phyloP scores from a whole-genome alignment of 1,140 invertebrate species.

The Aphidius gifuensis region DNA sequence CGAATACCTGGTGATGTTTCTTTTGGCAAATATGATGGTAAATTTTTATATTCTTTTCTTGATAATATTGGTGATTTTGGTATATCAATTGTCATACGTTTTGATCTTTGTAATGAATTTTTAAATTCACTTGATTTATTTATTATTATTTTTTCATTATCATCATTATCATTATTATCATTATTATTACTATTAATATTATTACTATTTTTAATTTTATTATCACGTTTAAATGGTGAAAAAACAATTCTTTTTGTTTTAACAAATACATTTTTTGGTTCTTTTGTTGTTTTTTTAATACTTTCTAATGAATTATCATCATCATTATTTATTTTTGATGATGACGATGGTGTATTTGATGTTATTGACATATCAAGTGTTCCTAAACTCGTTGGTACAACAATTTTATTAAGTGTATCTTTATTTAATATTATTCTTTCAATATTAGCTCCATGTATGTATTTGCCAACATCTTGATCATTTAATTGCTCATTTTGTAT shows the following conservation, averaged over 20 bases:
- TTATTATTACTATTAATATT: too few species aligned
- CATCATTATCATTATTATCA: too few species aligned
- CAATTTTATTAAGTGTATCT: slow-evolving; percentile 41
- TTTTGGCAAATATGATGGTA: slow-evolving; percentile 41
- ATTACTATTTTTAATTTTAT: slow-evolving; percentile 25
- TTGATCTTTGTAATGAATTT: not conserved
- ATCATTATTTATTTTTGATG: slow-evolving; percentile 14
- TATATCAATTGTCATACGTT: slow-evolving; percentile 29
- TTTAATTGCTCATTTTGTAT: not conserved
- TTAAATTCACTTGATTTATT: not conserved
- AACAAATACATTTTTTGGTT: slow-evolving; percentile 60
- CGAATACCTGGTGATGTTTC: slow-evolving; percentile 65
- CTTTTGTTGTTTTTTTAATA: slow-evolving; percentile 25
- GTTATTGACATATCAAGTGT: not conserved
- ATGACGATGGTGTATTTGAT: not conserved
- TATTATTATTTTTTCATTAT: too few species aligned
- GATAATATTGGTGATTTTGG: slow-evolving; percentile 58
- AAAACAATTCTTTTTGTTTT: slow-evolving; percentile 76
- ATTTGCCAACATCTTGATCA: slow-evolving; percentile 8
- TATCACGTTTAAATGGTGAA: slow-evolving; percentile 61
- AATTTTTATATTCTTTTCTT: slow-evolving; percentile 48
- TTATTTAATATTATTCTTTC: slow-evolving; percentile 40
- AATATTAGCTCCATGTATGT: slow-evolving; percentile 15
- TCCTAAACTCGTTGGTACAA: slow-evolving; percentile 35
- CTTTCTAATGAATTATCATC: slow-evolving; percentile 24